phyloP scores from a whole-genome alignment of 2,797 vertebrate species.

The Pipistrellus pipistrellus region DNA sequence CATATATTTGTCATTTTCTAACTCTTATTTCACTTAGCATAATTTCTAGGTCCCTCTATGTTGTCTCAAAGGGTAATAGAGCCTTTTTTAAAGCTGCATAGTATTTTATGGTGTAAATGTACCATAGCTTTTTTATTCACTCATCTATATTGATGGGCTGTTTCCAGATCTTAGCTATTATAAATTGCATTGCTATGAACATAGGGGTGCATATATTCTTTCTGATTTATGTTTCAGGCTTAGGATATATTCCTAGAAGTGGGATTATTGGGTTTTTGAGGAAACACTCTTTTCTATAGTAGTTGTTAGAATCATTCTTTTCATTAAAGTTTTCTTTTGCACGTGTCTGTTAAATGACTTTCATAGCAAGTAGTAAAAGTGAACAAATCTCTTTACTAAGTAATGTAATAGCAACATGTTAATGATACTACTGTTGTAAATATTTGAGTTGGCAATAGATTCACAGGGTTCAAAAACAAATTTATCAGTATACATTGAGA shows the following conservation, averaged over 20 bases:
- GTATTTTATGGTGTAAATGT: neutral
- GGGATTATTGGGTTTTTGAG: neutral
- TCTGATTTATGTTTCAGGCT: neutral
- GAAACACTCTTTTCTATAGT: too few species aligned
- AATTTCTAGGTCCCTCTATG: neutral
- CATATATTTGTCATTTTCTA: neutral
- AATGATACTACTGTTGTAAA: neutral
- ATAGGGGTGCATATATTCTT: neutral
- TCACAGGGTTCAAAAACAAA: neutral
- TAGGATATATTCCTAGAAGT: neutral
- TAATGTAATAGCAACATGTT: conserved; percentile 2
- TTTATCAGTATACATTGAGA: neutral
- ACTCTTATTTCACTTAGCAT: neutral
- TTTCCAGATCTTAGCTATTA: neutral
- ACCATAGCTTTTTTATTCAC: neutral
- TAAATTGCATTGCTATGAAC: neutral
- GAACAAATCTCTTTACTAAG: neutral
- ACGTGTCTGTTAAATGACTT: conserved; percentile 25
- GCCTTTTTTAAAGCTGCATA: neutral
- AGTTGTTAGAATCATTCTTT: conserved; percentile 29
- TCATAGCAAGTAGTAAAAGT: neutral
- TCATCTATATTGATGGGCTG: neutral
- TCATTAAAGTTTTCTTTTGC: neutral
- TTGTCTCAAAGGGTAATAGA: neutral
- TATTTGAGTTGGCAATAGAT: neutral